phyloP scores from a whole-genome alignment of 2,113 vertebrate species.

The Pachypanchax playfairii region DNA sequence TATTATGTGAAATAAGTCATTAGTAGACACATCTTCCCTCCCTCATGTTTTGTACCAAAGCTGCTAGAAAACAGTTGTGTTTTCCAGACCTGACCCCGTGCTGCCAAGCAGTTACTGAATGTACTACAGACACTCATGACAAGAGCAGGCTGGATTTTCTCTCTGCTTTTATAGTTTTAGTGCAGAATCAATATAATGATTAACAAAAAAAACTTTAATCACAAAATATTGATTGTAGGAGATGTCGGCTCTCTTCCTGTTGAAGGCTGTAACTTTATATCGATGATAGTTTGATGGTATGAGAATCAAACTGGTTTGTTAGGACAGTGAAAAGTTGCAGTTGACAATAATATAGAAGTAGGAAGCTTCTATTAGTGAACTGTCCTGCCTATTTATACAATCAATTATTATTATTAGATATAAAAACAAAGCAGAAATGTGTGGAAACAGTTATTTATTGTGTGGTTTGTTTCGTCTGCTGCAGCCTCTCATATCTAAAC shows the following conservation, averaged over 20 bases:
- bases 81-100: slow-evolving; percentile 44
- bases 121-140: slow-evolving; percentile 49
- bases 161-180: slow-evolving; percentile 36
- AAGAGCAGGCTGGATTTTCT: slow-evolving; percentile 45
- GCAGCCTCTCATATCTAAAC: slow-evolving; percentile 10
- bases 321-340: slow-evolving; percentile 22
- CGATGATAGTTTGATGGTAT: slow-evolving; percentile 12
- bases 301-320: slow-evolving; percentile 42
- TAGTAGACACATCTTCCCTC: neutral
- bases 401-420: slow-evolving; percentile 14
- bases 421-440: neutral
- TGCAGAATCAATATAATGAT: slow-evolving; percentile 6
- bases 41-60: slow-evolving; percentile 14
- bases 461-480: slow-evolving; percentile 5
- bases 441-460: slow-evolving; percentile 3
- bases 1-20: slow-evolving; percentile 42
- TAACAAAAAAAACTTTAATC: slow-evolving; percentile 38
- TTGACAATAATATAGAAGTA: neutral
- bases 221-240: slow-evolving; percentile 37
- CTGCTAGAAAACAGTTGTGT: slow-evolving; percentile 40
- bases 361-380: slow-evolving; percentile 30
- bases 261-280: slow-evolving; percentile 20
- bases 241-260: slow-evolving; percentile 27
- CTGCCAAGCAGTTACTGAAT: slow-evolving; percentile 62
- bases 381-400: too few relatives aligned